These are phyloP conservation scores for Propsilocerus akamusi DNA, from an alignment of 1,140 invertebrate species.

Conservation along the genomic window DNA sequence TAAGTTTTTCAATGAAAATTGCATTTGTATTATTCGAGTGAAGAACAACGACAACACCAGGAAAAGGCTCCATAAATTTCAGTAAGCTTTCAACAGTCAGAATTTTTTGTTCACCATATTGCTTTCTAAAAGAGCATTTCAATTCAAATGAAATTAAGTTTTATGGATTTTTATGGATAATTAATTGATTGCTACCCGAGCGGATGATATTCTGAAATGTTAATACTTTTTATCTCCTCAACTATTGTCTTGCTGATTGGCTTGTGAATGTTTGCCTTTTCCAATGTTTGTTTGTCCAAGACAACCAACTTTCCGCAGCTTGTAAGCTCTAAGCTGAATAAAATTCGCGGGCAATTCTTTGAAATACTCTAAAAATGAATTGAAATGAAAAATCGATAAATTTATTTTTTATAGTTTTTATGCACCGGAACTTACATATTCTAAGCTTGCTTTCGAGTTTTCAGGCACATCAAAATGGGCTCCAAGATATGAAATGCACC, in stretches of 20 bases:
- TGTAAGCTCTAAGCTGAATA: conserved; percentile 19
- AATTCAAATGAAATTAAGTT: background rate
- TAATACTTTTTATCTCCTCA: conserved; percentile 15
- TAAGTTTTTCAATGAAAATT: conserved; percentile 16
- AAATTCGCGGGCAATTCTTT: conserved; percentile 19
- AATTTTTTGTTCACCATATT: conserved; percentile 18
- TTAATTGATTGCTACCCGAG: conserved; percentile 13
- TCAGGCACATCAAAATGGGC: conserved; percentile 22
- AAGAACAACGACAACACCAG: conserved; percentile 18
- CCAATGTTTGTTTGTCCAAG: conserved; percentile 15
- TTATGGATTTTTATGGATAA: background rate
- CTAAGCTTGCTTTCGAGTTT: conserved; percentile 20
- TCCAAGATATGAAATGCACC: conserved; percentile 21
- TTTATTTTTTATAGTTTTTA: background rate
- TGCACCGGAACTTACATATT: conserved; percentile 14
- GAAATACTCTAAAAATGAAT: conserved; percentile 15
- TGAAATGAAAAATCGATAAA: conserved; percentile 1
- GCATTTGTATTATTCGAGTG: conserved; percentile 11
- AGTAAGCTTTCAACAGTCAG: conserved; percentile 15
- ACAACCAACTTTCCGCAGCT: conserved; percentile 20
- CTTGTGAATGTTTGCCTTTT: conserved; percentile 12
- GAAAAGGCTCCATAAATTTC: conserved; percentile 10
- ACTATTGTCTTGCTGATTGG: conserved; percentile 13
- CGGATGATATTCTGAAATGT: conserved; percentile 20
- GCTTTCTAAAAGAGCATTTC: conserved; percentile 11